A percentile compares a stretch with the other conserved stretches of the same genome.
Evolutionary conservation across 1,140 invertebrate species (phyloP).

Genomic region (Hetaerina americana): DNA sequence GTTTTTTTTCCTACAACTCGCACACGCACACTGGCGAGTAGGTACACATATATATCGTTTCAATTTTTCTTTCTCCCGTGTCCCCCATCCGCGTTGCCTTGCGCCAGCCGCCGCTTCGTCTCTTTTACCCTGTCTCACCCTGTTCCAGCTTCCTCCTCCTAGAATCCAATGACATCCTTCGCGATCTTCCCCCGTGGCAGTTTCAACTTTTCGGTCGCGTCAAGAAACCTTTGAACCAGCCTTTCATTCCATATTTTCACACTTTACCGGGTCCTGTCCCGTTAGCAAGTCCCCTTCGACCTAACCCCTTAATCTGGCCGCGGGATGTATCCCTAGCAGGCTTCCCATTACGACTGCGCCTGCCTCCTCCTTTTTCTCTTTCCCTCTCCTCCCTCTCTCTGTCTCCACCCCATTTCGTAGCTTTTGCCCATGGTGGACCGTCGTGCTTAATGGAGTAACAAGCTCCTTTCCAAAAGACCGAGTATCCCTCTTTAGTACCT

Average conservation of each 20-base stretch:
- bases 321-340: too few species aligned
- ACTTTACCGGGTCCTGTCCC: neutral
- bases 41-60: neutral
- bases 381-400: neutral
- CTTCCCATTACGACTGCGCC: too few species aligned
- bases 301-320: neutral
- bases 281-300: neutral
- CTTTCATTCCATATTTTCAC: neutral
- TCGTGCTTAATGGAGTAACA: neutral
- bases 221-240: neutral
- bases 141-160: too few species aligned
- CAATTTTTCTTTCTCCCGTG: neutral
- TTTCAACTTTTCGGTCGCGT: too few species aligned
- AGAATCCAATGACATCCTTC: too few species aligned
- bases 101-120: too few species aligned
- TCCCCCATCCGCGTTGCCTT: neutral
- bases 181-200: too few species aligned
- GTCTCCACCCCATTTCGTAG: neutral
- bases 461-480: neutral
- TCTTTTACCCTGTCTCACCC: too few species aligned
- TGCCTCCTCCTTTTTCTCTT: too few species aligned
- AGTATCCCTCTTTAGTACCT: neutral
- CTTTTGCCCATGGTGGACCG: neutral
- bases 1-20: too few species aligned
- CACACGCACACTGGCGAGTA: too few species aligned